phyloP scores from a whole-genome alignment of 2,888 invertebrate species.

The Doris montereyensis region DNA sequence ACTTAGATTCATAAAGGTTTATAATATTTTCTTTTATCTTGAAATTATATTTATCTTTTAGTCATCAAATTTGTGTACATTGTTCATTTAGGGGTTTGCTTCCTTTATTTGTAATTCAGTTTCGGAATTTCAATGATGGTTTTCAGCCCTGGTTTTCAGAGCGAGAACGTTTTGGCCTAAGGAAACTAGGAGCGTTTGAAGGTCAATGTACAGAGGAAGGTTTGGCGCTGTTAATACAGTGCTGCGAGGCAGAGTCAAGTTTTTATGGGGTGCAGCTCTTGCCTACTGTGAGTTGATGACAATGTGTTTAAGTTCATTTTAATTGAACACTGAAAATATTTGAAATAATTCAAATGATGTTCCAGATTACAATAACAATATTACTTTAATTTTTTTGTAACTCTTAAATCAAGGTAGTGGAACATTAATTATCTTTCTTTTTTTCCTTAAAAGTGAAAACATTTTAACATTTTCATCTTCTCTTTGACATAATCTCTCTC shows the following conservation, averaged over 20 bases:
- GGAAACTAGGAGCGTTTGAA: conserved; percentile 56
- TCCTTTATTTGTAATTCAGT: conserved; percentile 48
- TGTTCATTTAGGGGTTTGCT: not conserved
- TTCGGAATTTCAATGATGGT: conserved; percentile 69
- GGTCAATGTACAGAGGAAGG: conserved; percentile 69
- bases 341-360: too few relatives aligned
- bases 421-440: too few relatives aligned
- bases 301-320: too few relatives aligned
- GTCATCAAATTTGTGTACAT: not conserved
- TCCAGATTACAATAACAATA: too few relatives aligned
- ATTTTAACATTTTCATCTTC: too few relatives aligned
- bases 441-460: too few relatives aligned
- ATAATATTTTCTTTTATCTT: not conserved
- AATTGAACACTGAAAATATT: too few relatives aligned
- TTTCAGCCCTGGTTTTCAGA: conserved; percentile 71
- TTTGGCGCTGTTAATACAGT: conserved; percentile 69
- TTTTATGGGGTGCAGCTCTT: conserved; percentile 68
- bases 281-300: conserved; percentile 71
- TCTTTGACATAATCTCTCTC: too few relatives aligned
- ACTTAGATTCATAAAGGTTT: not conserved
- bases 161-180: conserved; percentile 65
- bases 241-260: conserved; percentile 62
- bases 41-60: not conserved
- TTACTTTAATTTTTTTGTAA: too few relatives aligned
- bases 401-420: too few relatives aligned